Evolutionary conservation across 2,113 vertebrate species (phyloP).

Genomic region (Phalacrocorax pelagicus): DNA sequence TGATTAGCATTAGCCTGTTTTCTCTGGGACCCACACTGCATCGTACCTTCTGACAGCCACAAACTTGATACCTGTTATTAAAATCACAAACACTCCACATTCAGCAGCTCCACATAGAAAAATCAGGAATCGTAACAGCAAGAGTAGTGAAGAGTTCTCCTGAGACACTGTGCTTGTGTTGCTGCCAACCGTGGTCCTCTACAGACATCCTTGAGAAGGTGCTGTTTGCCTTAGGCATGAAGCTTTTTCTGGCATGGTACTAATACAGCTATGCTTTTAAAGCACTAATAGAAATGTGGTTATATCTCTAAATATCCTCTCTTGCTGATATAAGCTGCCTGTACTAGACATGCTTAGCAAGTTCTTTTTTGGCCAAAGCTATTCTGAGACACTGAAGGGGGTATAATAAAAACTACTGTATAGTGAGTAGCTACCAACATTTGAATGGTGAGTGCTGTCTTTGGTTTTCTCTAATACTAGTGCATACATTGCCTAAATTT

Average conservation of each 20-base stretch:
- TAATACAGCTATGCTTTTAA: not conserved
- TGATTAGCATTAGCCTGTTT: not conserved
- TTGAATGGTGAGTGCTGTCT: not conserved
- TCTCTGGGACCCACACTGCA: not conserved
- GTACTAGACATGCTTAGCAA: not conserved
- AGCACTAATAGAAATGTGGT: not conserved
- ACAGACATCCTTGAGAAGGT: not conserved
- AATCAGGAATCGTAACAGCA: not conserved
- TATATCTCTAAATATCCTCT: not conserved
- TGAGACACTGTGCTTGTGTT: not conserved
- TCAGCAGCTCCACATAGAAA: not conserved
- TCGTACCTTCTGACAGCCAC: not conserved
- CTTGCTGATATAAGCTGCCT: not conserved
- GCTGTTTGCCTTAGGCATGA: not conserved
- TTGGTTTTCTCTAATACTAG: not conserved
- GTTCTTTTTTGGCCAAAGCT: not conserved
- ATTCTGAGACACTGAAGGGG: not conserved
- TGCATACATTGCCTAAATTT: not conserved
- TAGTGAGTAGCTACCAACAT: not conserved
- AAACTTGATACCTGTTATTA: not conserved
- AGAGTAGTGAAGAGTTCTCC: not conserved
- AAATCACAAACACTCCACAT: not conserved
- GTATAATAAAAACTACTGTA: not conserved
- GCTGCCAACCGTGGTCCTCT: not conserved
- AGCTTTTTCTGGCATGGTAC: not conserved